Base-by-base conservation (phyloP, 2,113 vertebrate genomes). In the Pygathrix nemaeus region DNA sequence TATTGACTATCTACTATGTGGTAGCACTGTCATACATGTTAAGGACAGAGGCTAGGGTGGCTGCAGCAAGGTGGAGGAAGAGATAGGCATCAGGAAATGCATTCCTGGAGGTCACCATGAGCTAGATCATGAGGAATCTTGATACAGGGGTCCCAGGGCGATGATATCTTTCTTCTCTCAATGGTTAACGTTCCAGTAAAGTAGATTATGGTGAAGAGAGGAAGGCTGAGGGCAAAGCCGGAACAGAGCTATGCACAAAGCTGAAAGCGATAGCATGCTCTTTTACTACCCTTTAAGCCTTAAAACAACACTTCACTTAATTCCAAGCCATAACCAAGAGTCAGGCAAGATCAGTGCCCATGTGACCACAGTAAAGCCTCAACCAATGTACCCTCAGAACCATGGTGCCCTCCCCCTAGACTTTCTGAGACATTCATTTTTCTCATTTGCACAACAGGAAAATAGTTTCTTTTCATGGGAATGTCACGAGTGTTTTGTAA, bases 371-470 rank as follows among this genome's bases (percentile, higher is more conserved):
- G 48, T 55, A 32, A 75, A 12, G 20, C 32, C 43, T 80, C 57
- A 25, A 13, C 23, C 16, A 25, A 1, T 8, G 8, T 48, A 17
- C 35, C 68, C 38, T 82, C 66, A 61, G 78, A 79, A 17, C 52
- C 38, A 0, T 8, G n/a, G 30, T 35, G 48, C 66, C 8, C 18
- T 35, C 50, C 7, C 25, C 27, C 11, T 35, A 48, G 66, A 45
- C 23, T 75, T 87, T 40, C 45, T 32, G 30, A 80, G 61, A 21
- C 38, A 43, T 80, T 23, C 8, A 5, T 66, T 81, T 64, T 88
- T 52, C 45, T 88, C 32, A 66, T 92, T 96, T 95, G 45, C 50
- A 93, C 84, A 96, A 82, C 68, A 13, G 64, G 5, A 94, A 38
- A 72, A 32, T n/a, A 40, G 20, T 87, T 83, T 50, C 48, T 86